Percentiles rank a stretch among this genome's conserved stretches.
These are phyloP conservation scores for Heterochromis multidens DNA, from an alignment of 2,113 vertebrate genomes.

Conservation along the genomic window DNA sequence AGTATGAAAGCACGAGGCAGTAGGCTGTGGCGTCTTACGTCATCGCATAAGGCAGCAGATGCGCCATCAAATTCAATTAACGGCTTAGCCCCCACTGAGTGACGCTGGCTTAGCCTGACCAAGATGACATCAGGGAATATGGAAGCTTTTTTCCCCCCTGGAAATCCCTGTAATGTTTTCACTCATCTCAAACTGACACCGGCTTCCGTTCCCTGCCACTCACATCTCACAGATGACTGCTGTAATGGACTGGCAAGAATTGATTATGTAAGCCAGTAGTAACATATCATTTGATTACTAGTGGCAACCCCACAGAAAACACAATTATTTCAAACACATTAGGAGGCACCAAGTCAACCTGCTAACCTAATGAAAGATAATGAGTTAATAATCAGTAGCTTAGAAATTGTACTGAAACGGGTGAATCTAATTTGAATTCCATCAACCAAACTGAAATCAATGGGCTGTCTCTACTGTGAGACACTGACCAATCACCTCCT, in stretches of 20 bases:
- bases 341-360: background rate
- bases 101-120: constrained; percentile 7
- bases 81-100: constrained; percentile 20
- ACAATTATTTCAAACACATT: constrained; percentile 34
- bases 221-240: background rate
- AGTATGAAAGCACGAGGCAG: background rate
- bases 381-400: constrained; percentile 53
- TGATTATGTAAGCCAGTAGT: constrained; percentile 40
- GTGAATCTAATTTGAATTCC: constrained; percentile 32
- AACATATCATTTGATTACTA: constrained; percentile 51
- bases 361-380: constrained; percentile 43
- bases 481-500: background rate
- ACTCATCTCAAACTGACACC: constrained; percentile 17
- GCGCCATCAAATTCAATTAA: constrained; percentile 61
- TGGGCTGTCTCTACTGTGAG: background rate
- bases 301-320: constrained; percentile 18
- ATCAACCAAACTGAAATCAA: constrained; percentile 25
- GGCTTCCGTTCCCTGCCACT: constrained; percentile 7
- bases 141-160: background rate
- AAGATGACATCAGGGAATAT: constrained; percentile 46
- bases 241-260: constrained; percentile 51
- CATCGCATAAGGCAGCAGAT: constrained; percentile 56
- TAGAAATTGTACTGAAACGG: constrained; percentile 10
- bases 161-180: constrained; percentile 48
- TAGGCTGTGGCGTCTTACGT: constrained; percentile 10